Evolutionary conservation across 2,888 invertebrate species (phyloP), one percentile per base, ranked within the genome.

Genomic region (Nephrotoma appendiculata): DNA sequence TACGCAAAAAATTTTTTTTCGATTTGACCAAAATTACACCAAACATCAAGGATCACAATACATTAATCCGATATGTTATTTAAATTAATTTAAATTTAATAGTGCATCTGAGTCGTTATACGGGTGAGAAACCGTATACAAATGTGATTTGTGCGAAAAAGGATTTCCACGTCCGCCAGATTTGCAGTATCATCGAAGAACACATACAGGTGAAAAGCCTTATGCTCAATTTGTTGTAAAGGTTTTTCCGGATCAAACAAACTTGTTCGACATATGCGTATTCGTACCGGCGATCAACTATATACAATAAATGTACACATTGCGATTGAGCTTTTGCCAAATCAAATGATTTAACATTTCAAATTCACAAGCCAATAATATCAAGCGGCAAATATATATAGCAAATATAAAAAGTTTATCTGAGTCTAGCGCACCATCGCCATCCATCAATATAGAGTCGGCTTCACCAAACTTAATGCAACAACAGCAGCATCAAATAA

Each of bases 311-410:
- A 89, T 94, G 94, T 88, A 92, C 93, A 2, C 94, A 90, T 86
- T 92, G 92, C 86, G 91, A 91, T 41, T 91, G 91, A 87, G 90
- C 91, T 42, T 95, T 95, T 90, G 94, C 95, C 0, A 95, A 95
- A 90, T 95, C 95, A 86, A 95, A 95, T 90, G 95, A 95, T 89
- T 91, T 95, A 86, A 94, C 94, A 0, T 90, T 95, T 15, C 95
- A 95, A 89, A 93, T 95, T 89, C 93, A 86, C n/a, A 86, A 45
- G 41, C 45, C 45, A 86, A 86, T 86, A 41, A 41, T 45, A 86
- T 45, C 86, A 86, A 45, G 86, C 41, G n/a, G n/a, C n/a, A n/a
- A n/a, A n/a, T n/a, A n/a, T n/a, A n/a, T n/a, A 41, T 42, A 42
- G 42, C 84, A 84, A 71, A 71, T 71, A 31, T 31, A 71, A 57